Evolutionary conservation across 1,140 invertebrate species (phyloP).

Genomic region (Callitettix versicolor): DNA sequence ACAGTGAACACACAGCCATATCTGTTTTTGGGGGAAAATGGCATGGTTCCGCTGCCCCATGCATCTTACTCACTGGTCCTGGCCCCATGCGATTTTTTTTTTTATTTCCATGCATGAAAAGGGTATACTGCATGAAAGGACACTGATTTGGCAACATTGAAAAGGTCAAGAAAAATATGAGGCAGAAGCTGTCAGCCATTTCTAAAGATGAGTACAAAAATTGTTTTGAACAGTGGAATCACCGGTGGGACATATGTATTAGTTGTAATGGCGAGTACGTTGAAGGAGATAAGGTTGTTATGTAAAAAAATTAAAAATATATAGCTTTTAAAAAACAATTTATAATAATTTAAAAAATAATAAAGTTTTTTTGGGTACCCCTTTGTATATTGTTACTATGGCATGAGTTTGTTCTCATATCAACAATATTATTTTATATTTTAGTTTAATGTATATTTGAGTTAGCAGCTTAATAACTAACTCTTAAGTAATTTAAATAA

Average conservation of each 20-base stretch:
- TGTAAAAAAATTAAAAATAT: slow-evolving; percentile 10
- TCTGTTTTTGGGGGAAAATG: slow-evolving; percentile 22
- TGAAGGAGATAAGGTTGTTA: slow-evolving; percentile 18
- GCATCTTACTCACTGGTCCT: slow-evolving; percentile 36
- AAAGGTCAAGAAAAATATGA: slow-evolving; percentile 11
- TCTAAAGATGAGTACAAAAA: slow-evolving; percentile 19
- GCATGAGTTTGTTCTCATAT: no score
- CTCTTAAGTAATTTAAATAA: no score
- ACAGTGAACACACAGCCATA: no score
- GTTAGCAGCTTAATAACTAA: no score
- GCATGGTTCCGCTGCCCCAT: slow-evolving; percentile 31
- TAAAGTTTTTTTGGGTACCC: no score
- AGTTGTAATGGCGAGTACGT: slow-evolving; percentile 20
- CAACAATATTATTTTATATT: no score
- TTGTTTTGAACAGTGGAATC: slow-evolving; percentile 21
- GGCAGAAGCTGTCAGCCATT: slow-evolving; percentile 18
- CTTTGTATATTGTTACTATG: no score
- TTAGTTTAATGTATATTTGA: no score
- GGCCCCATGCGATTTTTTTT: slow-evolving; percentile 33
- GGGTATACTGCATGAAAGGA: slow-evolving; percentile 27
- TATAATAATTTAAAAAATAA: no score
- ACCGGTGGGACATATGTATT: slow-evolving; percentile 19
- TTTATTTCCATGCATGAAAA: slow-evolving; percentile 31
- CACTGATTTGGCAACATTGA: slow-evolving; percentile 29
- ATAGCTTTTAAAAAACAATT: no score